Conservation (phyloP, 2,113 vertebrate genomes). For the Merops nubicus region DNA sequence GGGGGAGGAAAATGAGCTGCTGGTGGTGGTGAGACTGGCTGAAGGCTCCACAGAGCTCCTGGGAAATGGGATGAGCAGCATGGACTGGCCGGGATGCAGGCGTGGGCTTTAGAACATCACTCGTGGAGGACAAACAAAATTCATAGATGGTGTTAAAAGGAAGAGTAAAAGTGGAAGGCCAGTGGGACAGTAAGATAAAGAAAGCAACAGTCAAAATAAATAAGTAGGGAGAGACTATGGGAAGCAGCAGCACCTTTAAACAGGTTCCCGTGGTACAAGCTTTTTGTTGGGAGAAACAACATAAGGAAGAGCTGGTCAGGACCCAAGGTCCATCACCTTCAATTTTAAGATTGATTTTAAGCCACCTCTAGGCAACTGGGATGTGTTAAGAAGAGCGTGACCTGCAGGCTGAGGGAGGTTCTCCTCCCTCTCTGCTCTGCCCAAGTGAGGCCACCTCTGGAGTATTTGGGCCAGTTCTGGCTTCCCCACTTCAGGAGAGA, state of each 20-base stretch:
- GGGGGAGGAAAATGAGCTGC: neutral
- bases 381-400: too few relatives aligned
- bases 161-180: neutral
- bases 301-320: neutral
- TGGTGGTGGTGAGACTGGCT: neutral
- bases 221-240: neutral
- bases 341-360: neutral
- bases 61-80: accelerated
- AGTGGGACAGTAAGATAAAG: neutral
- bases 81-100: accelerated
- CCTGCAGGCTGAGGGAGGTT: too few relatives aligned
- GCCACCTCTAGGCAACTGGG: neutral
- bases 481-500: too few relatives aligned
- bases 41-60: neutral
- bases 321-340: neutral
- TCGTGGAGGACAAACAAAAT: neutral
- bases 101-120: accelerated
- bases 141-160: neutral
- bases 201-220: neutral
- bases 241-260: neutral
- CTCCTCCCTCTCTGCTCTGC: too few relatives aligned
- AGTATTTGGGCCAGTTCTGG: too few relatives aligned
- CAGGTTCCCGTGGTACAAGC: neutral
- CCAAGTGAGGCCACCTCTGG: too few relatives aligned
- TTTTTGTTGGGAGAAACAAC: neutral